A percentile compares a stretch with the other conserved stretches of the same genome.
Evolutionary conservation across 2,797 vertebrate species (phyloP).

Genomic region (Eleutherodactylus coqui): DNA sequence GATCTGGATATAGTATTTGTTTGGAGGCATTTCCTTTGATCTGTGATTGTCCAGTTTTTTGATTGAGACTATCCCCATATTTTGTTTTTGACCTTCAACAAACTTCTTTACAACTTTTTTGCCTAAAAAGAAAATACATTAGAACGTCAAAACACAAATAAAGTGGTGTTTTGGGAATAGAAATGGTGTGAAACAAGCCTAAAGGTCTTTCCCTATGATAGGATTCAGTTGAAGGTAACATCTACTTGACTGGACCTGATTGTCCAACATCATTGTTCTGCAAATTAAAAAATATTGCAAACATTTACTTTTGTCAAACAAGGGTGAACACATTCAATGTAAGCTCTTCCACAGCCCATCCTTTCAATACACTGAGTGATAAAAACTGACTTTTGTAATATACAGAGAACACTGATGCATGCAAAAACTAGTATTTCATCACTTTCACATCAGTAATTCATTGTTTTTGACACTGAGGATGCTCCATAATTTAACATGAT

Average conservation of each 20-base stretch:
- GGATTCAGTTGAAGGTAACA: background rate
- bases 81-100: no score
- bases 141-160: no score
- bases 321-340: background rate
- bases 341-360: background rate
- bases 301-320: background rate
- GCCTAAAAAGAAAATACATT: no score
- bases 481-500: constrained; percentile 38
- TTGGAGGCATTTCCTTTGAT: no score
- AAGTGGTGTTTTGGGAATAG: no score
- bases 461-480: constrained; percentile 22
- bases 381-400: constrained; percentile 32
- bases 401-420: constrained; percentile 35
- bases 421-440: constrained; percentile 26
- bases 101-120: no score
- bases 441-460: constrained; percentile 33
- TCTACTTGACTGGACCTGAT: no score
- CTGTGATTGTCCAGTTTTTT: no score
- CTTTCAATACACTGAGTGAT: background rate
- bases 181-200: no score
- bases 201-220: background rate
- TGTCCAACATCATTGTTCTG: background rate
- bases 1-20: no score
- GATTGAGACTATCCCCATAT: no score
- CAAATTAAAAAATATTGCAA: background rate